phyloP scores from a whole-genome alignment of 2,888 invertebrate genomes.

The Parnassius smintheus region DNA sequence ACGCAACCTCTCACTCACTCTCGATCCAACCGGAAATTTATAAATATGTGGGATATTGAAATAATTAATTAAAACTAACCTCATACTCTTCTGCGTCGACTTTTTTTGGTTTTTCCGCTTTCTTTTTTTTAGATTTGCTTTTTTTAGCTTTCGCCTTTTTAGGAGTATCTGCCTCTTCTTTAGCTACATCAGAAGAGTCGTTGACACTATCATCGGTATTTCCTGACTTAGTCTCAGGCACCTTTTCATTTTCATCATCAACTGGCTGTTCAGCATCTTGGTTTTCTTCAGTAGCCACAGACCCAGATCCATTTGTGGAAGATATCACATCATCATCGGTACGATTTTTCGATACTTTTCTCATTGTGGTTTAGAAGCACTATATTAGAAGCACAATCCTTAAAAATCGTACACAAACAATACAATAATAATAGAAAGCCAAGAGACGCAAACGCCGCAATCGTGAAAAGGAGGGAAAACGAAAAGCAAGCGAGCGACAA shows the following conservation, averaged over 20 bases:
- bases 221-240: slow-evolving; percentile 39
- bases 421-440: not conserved
- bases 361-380: slow-evolving; percentile 43
- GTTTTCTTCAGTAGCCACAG: slow-evolving; percentile 46
- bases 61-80: slow-evolving; percentile 48
- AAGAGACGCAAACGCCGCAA: slow-evolving; percentile 13
- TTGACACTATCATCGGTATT: slow-evolving; percentile 39
- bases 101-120: slow-evolving; percentile 48
- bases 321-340: slow-evolving; percentile 70
- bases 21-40: too few species aligned
- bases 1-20: too few species aligned
- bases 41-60: not conserved
- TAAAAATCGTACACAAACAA: slow-evolving; percentile 11
- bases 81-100: slow-evolving; percentile 70
- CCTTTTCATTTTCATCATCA: slow-evolving; percentile 29
- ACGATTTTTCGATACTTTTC: slow-evolving; percentile 71
- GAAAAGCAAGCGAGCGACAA: slow-evolving; percentile 18
- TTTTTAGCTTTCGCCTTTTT: slow-evolving; percentile 25
- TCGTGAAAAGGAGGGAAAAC: slow-evolving; percentile 27
- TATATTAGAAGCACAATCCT: not conserved
- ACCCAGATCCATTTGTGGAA: slow-evolving; percentile 73
- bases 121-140: slow-evolving; percentile 54
- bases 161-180: slow-evolving; percentile 26
- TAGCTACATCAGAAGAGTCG: slow-evolving; percentile 30
- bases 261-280: slow-evolving; percentile 34